Conservation (phyloP, 2,797 vertebrate genomes). For the Naso thynnoides region DNA sequence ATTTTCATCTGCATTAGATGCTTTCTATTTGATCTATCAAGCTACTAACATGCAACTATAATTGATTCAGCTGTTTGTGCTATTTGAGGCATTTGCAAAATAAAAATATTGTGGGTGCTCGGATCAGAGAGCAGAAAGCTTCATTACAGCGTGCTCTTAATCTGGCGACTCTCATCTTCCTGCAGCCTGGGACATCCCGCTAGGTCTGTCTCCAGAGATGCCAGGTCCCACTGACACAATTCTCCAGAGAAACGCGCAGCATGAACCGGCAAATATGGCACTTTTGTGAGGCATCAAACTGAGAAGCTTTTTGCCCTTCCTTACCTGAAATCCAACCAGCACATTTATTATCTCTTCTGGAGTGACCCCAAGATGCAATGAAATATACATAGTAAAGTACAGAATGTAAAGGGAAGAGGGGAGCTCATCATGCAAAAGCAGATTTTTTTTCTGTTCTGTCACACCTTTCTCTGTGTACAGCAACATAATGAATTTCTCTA, state of each 20-base stretch:
- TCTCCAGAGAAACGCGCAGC: slow-evolving; percentile 64
- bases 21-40: slow-evolving; percentile 52
- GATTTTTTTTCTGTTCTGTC: no score
- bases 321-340: background rate
- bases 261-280: slow-evolving; percentile 58
- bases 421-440: background rate
- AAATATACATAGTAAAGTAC: background rate
- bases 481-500: slow-evolving; percentile 30
- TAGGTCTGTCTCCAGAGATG: slow-evolving; percentile 59
- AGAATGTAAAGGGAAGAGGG: background rate
- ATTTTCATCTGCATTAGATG: slow-evolving; percentile 47
- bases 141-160: slow-evolving; percentile 29
- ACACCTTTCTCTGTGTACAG: slow-evolving; percentile 1
- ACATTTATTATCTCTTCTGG: slow-evolving; percentile 29
- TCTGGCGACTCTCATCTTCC: slow-evolving; percentile 49
- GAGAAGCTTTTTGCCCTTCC: slow-evolving; percentile 57
- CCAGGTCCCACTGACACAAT: slow-evolving; percentile 57
- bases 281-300: slow-evolving; percentile 36
- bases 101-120: slow-evolving; percentile 14
- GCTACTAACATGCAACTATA: slow-evolving; percentile 37
- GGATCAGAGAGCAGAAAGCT: slow-evolving; percentile 36
- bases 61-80: slow-evolving; percentile 40
- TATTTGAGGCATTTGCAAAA: slow-evolving; percentile 18
- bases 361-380: background rate
- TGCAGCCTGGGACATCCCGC: slow-evolving; percentile 56